These are phyloP conservation scores for Artemisiospiza belli DNA, from an alignment of 2,113 vertebrate species.

Conservation along the genomic window DNA sequence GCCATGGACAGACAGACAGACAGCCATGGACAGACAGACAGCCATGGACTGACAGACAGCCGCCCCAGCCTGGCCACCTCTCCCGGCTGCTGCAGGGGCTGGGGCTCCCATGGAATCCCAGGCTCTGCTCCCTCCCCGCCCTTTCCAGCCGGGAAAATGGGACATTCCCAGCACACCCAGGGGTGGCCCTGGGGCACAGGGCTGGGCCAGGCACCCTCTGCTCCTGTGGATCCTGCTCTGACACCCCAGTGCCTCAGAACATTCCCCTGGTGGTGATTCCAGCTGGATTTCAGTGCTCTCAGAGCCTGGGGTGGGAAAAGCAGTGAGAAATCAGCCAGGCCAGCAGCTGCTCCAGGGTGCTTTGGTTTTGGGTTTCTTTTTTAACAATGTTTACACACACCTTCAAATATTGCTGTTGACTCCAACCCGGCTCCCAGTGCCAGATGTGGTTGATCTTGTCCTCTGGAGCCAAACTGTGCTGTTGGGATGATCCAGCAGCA, in stretches of 20 bases:
- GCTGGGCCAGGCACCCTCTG: rapidly evolving
- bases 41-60: too few relatives aligned
- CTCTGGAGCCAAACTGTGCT: neutral
- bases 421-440: neutral
- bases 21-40: too few relatives aligned
- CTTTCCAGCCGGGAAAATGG: neutral
- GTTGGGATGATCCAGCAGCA: neutral
- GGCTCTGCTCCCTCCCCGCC: neutral
- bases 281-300: rapidly evolving
- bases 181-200: rapidly evolving
- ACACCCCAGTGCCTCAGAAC: too few relatives aligned
- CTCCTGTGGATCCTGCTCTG: rapidly evolving
- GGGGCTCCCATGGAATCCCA: rapidly evolving
- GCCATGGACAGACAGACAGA: too few relatives aligned
- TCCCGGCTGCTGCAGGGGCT: neutral
- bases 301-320: neutral
- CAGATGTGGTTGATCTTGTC: neutral
- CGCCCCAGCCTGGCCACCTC: rapidly evolving
- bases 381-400: neutral
- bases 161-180: neutral
- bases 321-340: neutral
- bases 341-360: neutral
- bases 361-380: neutral
- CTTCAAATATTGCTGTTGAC: neutral
- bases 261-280: neutral